Percentiles rank a stretch among this genome's conserved stretches.
Evolutionary conservation across 2,888 invertebrate species (phyloP).

Genomic region (Meiosimyza platycephala): DNA sequence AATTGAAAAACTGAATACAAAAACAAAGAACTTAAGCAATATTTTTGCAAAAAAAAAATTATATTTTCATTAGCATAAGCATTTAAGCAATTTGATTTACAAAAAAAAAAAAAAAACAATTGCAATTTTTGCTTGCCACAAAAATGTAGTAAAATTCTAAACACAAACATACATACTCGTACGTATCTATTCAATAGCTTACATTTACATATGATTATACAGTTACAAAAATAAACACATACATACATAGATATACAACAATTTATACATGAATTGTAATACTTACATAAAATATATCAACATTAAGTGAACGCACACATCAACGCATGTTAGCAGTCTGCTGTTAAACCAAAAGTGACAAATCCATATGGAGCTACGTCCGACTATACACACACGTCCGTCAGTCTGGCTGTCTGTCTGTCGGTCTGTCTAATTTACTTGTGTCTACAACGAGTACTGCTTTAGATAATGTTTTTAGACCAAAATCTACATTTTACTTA

Average conservation of each 20-base stretch:
- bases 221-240: constrained; percentile 14
- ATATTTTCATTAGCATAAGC: too few relatives aligned
- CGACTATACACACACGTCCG: not conserved
- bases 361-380: not conserved
- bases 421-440: not conserved
- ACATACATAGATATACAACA: constrained; percentile 13
- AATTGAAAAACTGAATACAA: too few relatives aligned
- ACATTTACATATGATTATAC: constrained; percentile 23
- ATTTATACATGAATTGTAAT: constrained; percentile 11
- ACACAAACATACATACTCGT: constrained; percentile 3
- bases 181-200: too few relatives aligned
- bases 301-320: constrained; percentile 8
- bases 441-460: not conserved
- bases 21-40: too few relatives aligned
- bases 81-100: too few relatives aligned
- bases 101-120: too few relatives aligned
- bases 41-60: too few relatives aligned
- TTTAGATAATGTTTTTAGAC: too few relatives aligned
- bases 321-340: not conserved
- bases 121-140: constrained; percentile 12
- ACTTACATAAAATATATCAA: constrained; percentile 3
- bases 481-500: too few relatives aligned
- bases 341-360: not conserved
- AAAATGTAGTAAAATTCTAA: constrained; percentile 9
- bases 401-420: not conserved